A percentile compares a stretch with the other conserved stretches of the same genome.
These are phyloP conservation scores for Oostethus manadensis DNA, from an alignment of 2,113 vertebrate species.

Conservation along the genomic window DNA sequence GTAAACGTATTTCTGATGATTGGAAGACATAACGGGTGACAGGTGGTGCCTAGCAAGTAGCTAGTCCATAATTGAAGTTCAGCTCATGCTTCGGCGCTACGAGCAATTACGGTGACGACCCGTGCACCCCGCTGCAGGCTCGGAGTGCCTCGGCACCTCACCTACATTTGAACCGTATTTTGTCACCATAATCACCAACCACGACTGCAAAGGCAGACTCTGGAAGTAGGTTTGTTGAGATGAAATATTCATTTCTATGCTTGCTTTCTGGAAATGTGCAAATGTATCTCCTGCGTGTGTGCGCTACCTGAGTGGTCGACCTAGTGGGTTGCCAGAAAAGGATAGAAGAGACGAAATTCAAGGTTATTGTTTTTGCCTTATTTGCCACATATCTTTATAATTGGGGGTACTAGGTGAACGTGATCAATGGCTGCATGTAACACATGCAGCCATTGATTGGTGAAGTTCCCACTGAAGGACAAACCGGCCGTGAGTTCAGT, in stretches of 20 bases:
- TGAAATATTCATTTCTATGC: constrained; percentile 65
- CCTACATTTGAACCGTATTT: constrained; percentile 36
- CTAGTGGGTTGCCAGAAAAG: constrained; percentile 8
- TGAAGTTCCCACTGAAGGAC: constrained; percentile 59
- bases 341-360: constrained; percentile 26
- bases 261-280: constrained; percentile 31
- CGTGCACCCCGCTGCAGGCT: constrained; percentile 41
- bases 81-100: constrained; percentile 48
- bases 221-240: constrained; percentile 57
- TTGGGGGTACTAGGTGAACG: constrained; percentile 30
- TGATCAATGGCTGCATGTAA: constrained; percentile 54
- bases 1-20: neutral
- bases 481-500: constrained; percentile 58
- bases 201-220: constrained; percentile 39
- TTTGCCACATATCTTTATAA: constrained; percentile 56
- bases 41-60: constrained; percentile 37
- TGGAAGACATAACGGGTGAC: constrained; percentile 10
- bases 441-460: constrained; percentile 63
- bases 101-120: constrained; percentile 39
- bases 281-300: constrained; percentile 43
- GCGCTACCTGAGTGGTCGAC: constrained; percentile 25
- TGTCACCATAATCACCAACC: constrained; percentile 57
- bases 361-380: constrained; percentile 47
- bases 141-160: constrained; percentile 27
- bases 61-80: constrained; percentile 55